Conservation (phyloP, 2,797 vertebrate species). For the Pipistrellus kuhlii region DNA sequence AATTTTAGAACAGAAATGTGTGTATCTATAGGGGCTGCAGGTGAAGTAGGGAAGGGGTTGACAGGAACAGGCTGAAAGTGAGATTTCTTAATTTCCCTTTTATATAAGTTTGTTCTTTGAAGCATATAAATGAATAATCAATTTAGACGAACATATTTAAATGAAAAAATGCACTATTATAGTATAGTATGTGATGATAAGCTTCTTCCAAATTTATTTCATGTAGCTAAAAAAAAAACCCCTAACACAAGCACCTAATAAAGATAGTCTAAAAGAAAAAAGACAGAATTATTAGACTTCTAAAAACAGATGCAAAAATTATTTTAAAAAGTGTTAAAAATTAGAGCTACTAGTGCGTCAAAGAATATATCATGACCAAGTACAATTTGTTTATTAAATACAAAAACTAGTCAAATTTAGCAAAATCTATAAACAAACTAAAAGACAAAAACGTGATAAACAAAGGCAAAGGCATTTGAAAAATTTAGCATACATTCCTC, state of each 20-base stretch:
- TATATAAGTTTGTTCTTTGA: neutral
- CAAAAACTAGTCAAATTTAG: neutral
- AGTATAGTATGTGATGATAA: neutral
- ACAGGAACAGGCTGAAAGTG: neutral
- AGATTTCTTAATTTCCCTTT: neutral
- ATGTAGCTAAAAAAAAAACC: neutral
- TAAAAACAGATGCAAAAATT: neutral
- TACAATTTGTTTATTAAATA: neutral
- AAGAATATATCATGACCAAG: neutral
- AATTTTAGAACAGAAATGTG: neutral
- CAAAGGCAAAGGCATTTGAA: neutral
- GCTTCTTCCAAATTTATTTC: neutral
- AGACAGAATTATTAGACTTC: neutral
- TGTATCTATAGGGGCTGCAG: neutral
- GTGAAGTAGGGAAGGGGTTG: neutral
- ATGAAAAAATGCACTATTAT: slow-evolving; percentile 13
- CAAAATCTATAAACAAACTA: neutral
- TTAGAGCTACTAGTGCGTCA: neutral
- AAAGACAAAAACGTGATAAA: neutral
- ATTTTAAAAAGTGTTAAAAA: neutral
- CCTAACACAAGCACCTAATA: neutral
- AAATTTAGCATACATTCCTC: neutral
- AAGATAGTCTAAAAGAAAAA: neutral
- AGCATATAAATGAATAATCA: neutral
- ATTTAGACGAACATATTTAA: neutral